These are phyloP conservation scores for Tetragonula clypearis DNA, from an alignment of 1,140 invertebrate genomes.

Conservation along the genomic window DNA sequence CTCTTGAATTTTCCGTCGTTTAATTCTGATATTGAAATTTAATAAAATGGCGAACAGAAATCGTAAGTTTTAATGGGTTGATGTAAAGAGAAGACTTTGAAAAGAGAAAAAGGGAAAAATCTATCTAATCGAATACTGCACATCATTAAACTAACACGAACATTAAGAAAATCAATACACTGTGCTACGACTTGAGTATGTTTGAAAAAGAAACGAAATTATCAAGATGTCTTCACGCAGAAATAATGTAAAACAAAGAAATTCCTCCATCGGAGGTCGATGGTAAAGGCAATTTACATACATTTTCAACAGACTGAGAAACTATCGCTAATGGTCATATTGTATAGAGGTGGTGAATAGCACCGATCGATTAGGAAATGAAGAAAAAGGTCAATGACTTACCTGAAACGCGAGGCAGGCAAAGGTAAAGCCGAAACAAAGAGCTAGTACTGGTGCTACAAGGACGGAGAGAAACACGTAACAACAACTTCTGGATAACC, in stretches of 20 bases:
- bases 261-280: not conserved
- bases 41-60: too few relatives aligned
- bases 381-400: constrained; percentile 58
- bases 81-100: too few relatives aligned
- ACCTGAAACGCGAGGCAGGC: constrained; percentile 89
- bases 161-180: too few relatives aligned
- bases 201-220: not conserved
- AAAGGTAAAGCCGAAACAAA: constrained; percentile 87
- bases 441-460: constrained; percentile 86
- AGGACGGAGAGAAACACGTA: constrained; percentile 87
- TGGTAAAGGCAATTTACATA: not conserved
- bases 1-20: too few relatives aligned
- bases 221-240: not conserved
- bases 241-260: not conserved
- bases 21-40: too few relatives aligned
- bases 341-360: not conserved
- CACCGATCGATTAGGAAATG: not conserved
- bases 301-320: not conserved
- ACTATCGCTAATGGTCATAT: not conserved
- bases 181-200: too few relatives aligned
- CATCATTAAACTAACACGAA: too few relatives aligned
- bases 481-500: constrained; percentile 86
- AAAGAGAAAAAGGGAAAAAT: too few relatives aligned
- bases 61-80: too few relatives aligned
- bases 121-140: too few relatives aligned